Conservation (phyloP, 2,888 invertebrate genomes). For the Lasioglossum lativentre region DNA sequence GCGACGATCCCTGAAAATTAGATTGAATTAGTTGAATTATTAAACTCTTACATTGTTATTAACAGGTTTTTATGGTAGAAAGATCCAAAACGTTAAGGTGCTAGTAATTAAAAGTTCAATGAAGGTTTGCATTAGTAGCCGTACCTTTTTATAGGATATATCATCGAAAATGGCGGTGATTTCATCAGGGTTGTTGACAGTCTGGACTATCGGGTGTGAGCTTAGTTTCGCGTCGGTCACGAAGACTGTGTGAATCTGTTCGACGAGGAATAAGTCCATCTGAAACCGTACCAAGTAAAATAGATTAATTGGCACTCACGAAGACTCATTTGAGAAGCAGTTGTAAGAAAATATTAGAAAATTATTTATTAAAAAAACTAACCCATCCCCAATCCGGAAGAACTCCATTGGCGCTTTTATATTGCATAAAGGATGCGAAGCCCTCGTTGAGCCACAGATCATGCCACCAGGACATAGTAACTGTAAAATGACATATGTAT, state of each 20-base stretch:
- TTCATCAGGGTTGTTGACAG: conserved; percentile 93
- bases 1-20: conserved; percentile 90
- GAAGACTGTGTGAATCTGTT: conserved; percentile 90
- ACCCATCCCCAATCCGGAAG: conserved; percentile 89
- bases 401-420: conserved; percentile 52
- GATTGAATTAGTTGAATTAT: too few relatives aligned
- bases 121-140: too few relatives aligned
- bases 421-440: conserved; percentile 59
- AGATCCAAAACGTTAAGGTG: neutral
- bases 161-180: conserved; percentile 96
- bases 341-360: too few relatives aligned
- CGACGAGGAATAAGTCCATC: conserved; percentile 91
- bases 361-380: conserved; percentile 24
- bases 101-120: too few relatives aligned
- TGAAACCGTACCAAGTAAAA: conserved; percentile 78
- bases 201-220: conserved; percentile 96
- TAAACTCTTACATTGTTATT: too few relatives aligned
- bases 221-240: conserved; percentile 91
- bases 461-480: conserved; percentile 62
- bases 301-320: neutral
- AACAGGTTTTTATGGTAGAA: too few relatives aligned
- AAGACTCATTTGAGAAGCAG: neutral
- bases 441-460: conserved; percentile 62
- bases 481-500: conserved; percentile 84
- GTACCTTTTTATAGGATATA: conserved; percentile 95